Percentiles rank a stretch among this genome's conserved stretches.
These are phyloP conservation scores for Mesitornis unicolor DNA, from an alignment of 2,113 vertebrate genomes.

Conservation along the genomic window DNA sequence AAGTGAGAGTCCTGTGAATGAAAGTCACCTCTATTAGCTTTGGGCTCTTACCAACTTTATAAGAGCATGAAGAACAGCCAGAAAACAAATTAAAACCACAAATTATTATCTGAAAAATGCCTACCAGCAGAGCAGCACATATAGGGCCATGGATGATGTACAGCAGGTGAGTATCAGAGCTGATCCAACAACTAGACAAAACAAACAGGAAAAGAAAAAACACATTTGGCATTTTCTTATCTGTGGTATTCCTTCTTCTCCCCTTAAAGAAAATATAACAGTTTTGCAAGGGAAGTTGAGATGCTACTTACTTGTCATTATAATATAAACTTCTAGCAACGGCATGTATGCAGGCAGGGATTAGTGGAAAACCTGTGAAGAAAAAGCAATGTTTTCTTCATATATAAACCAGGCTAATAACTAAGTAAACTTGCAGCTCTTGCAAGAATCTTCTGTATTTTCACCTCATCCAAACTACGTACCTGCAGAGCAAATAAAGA, in stretches of 20 bases:
- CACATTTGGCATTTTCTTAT: neutral
- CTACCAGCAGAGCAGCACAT: slow-evolving; percentile 92
- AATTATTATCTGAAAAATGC: slow-evolving; percentile 27
- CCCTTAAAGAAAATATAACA: neutral
- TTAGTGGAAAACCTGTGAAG: slow-evolving; percentile 88
- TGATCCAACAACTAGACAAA: slow-evolving; percentile 92
- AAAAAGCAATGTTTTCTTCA: neutral
- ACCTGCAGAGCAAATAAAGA: neutral
- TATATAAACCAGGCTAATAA: neutral
- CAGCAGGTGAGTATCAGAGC: slow-evolving; percentile 93
- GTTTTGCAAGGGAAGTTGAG: neutral
- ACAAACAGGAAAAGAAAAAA: neutral
- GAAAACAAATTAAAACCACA: neutral
- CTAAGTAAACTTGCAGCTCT: neutral
- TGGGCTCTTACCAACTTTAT: neutral
- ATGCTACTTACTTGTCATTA: slow-evolving; percentile 90
- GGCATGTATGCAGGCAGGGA: slow-evolving; percentile 91
- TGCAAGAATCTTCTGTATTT: neutral
- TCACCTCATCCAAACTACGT: neutral
- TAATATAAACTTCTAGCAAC: slow-evolving; percentile 92
- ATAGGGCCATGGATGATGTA: slow-evolving; percentile 98
- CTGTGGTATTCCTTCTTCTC: neutral
- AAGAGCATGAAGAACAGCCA: neutral
- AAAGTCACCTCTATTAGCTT: neutral
- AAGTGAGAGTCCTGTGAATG: neutral